Base-by-base conservation (phyloP, 2,113 vertebrate species). In the Tenebrosternarchus preto region DNA sequence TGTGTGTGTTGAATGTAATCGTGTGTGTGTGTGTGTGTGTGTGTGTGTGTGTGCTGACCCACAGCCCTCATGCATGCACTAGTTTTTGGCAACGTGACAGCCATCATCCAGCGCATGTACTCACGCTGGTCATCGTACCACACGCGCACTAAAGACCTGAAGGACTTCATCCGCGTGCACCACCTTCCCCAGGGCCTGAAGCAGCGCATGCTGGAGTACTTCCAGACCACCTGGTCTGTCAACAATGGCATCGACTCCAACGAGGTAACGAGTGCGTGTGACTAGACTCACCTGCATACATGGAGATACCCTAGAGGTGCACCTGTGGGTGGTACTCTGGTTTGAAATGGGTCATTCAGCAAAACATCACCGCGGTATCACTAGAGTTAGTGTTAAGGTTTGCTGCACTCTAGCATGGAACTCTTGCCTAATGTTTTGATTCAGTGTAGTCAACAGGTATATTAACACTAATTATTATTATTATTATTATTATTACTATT, bases 201-300 rank as follows among this genome's bases (percentile, higher is more conserved):
- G 88, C 98, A 99, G 89, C 95, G 98, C 86, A 98, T 99, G 98
- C 89, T 99, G 57, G 98, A 99, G 85, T 99, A 99, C 91, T 99
- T 98, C 89, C 98, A 99, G 90, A 99, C 98, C 57, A 99, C 97
- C 0, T 99, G 98, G 98, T 98, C 97, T 24, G 97, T 99, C 92
- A 99, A 99, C 93, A 98, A 99, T 15, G 98, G 98, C 88, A 99
- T 99, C 77, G 98, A 99, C 91, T 96, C 95, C 76, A 96, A 99
- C 12, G 97, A 99, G 97, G 56, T 68, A 68, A 61, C 29, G 39
- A 71, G 55, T 64, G 60, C 59, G 25, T 60, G 27, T 53, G 22
- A 75, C 64, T 61, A 70, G 19, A 36, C 57, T 25, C 15, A 78
- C 25, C 7, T 57, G 11, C 56, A 70, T 29, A 31, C 67, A 61